phyloP scores from a whole-genome alignment of 2,113 vertebrate genomes.

The Lasiurus cinereus region DNA sequence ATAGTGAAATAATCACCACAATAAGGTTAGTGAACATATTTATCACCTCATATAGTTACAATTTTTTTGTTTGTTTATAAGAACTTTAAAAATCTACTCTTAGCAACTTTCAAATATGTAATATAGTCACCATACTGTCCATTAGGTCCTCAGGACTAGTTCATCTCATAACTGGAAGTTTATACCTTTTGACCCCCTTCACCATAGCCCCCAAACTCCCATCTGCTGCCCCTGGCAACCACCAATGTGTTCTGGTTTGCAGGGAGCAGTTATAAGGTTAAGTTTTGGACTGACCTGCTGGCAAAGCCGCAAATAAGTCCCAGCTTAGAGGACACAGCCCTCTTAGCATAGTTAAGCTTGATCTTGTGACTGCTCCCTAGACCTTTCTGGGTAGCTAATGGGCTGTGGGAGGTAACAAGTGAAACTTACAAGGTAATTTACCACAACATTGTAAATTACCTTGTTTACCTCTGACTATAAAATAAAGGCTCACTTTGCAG shows the following conservation, averaged over 20 bases:
- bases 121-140: not conserved
- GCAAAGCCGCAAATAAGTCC: too few species aligned
- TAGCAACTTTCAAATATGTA: not conserved
- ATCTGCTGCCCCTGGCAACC: not conserved
- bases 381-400: too few species aligned
- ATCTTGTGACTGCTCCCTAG: too few species aligned
- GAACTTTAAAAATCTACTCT: slow-evolving; percentile 40
- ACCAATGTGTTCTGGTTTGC: not conserved
- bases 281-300: too few species aligned
- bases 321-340: too few species aligned
- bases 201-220: not conserved
- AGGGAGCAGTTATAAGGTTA: too few species aligned
- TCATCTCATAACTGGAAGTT: not conserved
- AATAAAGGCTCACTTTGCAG: too few species aligned
- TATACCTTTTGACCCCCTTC: not conserved
- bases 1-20: not conserved
- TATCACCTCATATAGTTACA: not conserved
- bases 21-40: not conserved
- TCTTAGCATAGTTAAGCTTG: too few species aligned
- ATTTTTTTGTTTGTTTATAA: not conserved
- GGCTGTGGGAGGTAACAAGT: too few species aligned
- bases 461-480: too few species aligned
- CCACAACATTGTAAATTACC: too few species aligned
- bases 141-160: not conserved
- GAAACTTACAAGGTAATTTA: too few species aligned